These are phyloP conservation scores for Tillus elongatus DNA, from an alignment of 2,888 invertebrate genomes.

Conservation along the genomic window DNA sequence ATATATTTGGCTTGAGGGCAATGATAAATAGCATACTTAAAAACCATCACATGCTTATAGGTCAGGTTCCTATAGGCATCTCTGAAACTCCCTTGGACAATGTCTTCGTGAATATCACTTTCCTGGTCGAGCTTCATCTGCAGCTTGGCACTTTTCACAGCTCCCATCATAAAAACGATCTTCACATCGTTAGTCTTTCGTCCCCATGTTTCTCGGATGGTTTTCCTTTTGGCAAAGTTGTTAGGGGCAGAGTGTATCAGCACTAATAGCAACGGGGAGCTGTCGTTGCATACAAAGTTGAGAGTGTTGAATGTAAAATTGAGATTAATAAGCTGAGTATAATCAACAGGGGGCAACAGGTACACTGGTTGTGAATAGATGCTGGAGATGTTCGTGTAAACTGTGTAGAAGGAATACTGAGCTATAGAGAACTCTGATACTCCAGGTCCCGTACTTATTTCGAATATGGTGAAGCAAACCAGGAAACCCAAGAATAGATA, in stretches of 20 bases:
- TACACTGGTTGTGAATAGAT: slow-evolving; percentile 21
- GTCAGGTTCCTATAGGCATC: slow-evolving; percentile 75
- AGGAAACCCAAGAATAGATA: slow-evolving; percentile 20
- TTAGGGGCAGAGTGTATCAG: slow-evolving; percentile 59
- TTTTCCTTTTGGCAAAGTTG: slow-evolving; percentile 51
- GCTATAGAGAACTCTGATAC: slow-evolving; percentile 4
- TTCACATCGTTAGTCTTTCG: slow-evolving; percentile 12
- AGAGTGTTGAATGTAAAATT: slow-evolving; percentile 55
- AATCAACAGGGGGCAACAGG: slow-evolving; percentile 33
- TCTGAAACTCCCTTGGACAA: slow-evolving; percentile 67
- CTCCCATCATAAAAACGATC: slow-evolving; percentile 11
- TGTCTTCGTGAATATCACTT: slow-evolving; percentile 50
- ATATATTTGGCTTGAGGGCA: slow-evolving; percentile 55
- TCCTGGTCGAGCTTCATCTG: slow-evolving; percentile 42
- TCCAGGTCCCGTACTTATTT: slow-evolving; percentile 16
- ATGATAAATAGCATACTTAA: slow-evolving; percentile 64
- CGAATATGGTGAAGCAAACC: slow-evolving; percentile 23
- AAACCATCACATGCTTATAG: slow-evolving; percentile 70
- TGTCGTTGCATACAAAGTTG: slow-evolving; percentile 37
- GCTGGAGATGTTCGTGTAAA: slow-evolving; percentile 17
- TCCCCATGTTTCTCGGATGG: slow-evolving; percentile 67
- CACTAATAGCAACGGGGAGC: slow-evolving; percentile 47
- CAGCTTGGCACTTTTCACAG: slow-evolving; percentile 5
- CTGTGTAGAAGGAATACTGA: slow-evolving; percentile 12
- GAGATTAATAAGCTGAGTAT: slow-evolving; percentile 48